phyloP scores from a whole-genome alignment of 2,797 vertebrate genomes.

The Cyprinodon diabolis region DNA sequence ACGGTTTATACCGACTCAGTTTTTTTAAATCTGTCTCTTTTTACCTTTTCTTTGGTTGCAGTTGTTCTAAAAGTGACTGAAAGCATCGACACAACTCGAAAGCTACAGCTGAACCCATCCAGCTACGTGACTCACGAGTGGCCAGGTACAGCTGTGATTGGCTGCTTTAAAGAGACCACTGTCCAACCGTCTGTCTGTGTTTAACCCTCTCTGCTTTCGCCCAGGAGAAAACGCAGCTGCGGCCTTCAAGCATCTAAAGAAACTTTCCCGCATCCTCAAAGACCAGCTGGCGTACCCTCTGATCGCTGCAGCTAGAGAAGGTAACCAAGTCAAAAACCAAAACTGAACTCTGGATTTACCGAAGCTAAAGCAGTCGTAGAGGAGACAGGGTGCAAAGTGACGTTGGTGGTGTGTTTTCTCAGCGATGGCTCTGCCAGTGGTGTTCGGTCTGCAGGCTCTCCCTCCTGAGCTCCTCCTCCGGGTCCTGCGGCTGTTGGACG shows the following conservation, averaged over 20 bases:
- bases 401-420: neutral
- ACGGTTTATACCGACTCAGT: neutral
- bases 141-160: constrained; percentile 77
- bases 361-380: neutral
- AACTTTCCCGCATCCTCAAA: constrained; percentile 91
- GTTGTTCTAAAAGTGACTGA: constrained; percentile 85
- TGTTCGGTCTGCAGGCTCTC: constrained; percentile 89
- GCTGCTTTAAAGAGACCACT: fast-evolving
- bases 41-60: constrained; percentile 44
- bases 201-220: neutral
- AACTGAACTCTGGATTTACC: neutral
- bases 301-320: constrained; percentile 91
- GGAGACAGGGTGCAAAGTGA: neutral
- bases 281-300: constrained; percentile 93
- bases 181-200: fast-evolving
- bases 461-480: constrained; percentile 91
- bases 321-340: constrained; percentile 55
- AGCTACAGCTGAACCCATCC: constrained; percentile 83
- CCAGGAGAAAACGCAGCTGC: constrained; percentile 81
- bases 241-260: constrained; percentile 87
- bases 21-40: neutral
- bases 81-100: constrained; percentile 79
- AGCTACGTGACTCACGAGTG: constrained; percentile 79
- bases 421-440: constrained; percentile 91
- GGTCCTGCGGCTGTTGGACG: constrained; percentile 88